Evolutionary conservation across 2,888 invertebrate genomes (phyloP).

Genomic region (Caenorhabditis zanzibari): DNA sequence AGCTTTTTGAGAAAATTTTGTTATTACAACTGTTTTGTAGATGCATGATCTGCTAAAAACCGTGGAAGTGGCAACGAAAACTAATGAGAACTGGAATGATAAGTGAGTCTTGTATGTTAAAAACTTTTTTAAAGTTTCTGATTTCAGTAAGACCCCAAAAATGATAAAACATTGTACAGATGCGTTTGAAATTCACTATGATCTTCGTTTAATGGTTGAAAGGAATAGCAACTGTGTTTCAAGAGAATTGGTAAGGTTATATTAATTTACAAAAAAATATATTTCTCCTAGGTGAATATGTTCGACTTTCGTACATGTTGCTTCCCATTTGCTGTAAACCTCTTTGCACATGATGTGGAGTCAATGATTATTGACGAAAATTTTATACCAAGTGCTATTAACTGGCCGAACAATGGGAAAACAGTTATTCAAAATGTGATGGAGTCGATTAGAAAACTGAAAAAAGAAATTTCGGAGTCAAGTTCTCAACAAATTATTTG

Average conservation of each 20-base stretch:
- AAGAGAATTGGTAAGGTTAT: constrained; percentile 66
- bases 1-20: background rate
- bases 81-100: constrained; percentile 50
- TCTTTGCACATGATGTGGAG: constrained; percentile 66
- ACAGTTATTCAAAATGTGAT: constrained; percentile 69
- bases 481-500: constrained; percentile 65
- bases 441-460: constrained; percentile 59
- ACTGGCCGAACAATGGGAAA: constrained; percentile 59
- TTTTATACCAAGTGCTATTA: constrained; percentile 53
- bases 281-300: constrained; percentile 40
- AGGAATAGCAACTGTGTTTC: constrained; percentile 63
- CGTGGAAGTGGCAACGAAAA: constrained; percentile 42
- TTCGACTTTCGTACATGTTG: constrained; percentile 69
- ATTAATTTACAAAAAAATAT: background rate
- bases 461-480: constrained; percentile 62
- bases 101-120: background rate
- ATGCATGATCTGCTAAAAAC: constrained; percentile 52
- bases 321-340: constrained; percentile 64
- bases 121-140: background rate
- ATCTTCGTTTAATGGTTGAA: constrained; percentile 51
- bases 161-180: constrained; percentile 66
- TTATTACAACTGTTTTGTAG: background rate
- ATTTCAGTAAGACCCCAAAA: constrained; percentile 39
- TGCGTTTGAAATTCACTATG: constrained; percentile 66
- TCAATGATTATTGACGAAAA: constrained; percentile 52